phyloP scores from a whole-genome alignment of 2,888 invertebrate genomes.

The Sesia apiformis region DNA sequence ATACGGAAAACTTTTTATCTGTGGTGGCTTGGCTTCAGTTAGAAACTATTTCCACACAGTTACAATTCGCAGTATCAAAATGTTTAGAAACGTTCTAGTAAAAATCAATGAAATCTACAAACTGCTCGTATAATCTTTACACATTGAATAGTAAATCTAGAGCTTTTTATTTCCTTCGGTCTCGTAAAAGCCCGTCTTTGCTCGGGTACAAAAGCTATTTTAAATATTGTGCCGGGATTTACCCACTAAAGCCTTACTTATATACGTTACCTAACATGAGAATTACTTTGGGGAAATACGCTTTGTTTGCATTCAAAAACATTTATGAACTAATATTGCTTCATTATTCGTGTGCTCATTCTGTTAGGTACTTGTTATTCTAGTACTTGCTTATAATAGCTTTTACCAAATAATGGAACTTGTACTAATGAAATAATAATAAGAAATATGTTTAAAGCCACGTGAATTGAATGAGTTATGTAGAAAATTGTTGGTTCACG shows the following conservation, averaged over 20 bases:
- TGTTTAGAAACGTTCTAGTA: background rate
- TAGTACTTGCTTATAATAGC: background rate
- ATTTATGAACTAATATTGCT: background rate
- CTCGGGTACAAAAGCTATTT: constrained; percentile 55
- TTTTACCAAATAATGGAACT: too few species aligned
- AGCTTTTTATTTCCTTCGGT: constrained; percentile 48
- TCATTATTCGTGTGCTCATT: background rate
- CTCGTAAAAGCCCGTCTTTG: constrained; percentile 47
- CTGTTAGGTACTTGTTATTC: background rate
- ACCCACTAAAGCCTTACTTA: constrained; percentile 47
- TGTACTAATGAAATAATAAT: too few species aligned
- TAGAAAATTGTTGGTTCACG: too few species aligned
- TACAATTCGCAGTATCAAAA: background rate
- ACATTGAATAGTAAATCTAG: constrained; percentile 39
- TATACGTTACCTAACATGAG: constrained; percentile 34
- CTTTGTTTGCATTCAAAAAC: background rate
- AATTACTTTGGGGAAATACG: constrained; percentile 29
- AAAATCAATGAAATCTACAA: background rate
- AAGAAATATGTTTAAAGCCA: too few species aligned
- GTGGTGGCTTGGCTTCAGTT: background rate
- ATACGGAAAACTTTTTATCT: background rate
- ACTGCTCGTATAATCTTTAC: background rate
- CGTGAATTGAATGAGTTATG: too few species aligned
- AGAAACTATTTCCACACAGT: background rate
- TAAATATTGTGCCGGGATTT: constrained; percentile 63